Conservation (phyloP, 2,113 vertebrate species). For the Dasyornis broadbenti region DNA sequence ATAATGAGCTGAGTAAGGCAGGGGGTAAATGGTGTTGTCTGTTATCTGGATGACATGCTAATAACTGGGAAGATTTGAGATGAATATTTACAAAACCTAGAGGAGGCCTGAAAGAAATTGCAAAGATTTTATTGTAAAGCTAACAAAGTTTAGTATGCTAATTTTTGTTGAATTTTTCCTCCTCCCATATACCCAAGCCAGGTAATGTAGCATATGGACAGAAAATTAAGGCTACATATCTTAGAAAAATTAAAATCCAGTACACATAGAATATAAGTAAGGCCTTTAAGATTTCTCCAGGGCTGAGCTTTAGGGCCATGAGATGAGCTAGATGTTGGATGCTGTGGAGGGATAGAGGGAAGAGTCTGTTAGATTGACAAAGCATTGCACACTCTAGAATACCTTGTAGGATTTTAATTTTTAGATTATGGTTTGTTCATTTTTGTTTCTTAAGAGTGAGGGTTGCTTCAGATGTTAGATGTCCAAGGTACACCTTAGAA, state of each 20-base stretch:
- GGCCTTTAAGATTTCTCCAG: neutral
- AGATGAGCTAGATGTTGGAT: neutral
- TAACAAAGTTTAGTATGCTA: neutral
- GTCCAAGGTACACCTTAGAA: neutral
- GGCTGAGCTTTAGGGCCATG: neutral
- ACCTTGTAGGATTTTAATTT: neutral
- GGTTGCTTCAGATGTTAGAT: neutral
- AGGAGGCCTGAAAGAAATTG: conserved; percentile 1
- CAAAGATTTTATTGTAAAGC: neutral
- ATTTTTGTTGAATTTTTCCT: neutral
- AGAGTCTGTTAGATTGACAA: neutral
- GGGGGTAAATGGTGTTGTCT: conserved; percentile 52
- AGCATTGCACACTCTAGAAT: neutral
- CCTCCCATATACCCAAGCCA: neutral
- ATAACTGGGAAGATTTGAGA: conserved; percentile 33
- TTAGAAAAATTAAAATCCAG: conserved; percentile 4
- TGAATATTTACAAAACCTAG: conserved; percentile 14
- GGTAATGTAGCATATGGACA: neutral
- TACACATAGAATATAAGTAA: neutral
- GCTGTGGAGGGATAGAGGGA: neutral
- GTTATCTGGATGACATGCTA: conserved; percentile 28
- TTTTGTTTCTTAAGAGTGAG: neutral
- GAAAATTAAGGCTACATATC: neutral
- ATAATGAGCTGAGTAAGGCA: conserved; percentile 31
- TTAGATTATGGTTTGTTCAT: neutral